These are phyloP conservation scores for Calliopsis andreniformis DNA, from an alignment of 1,140 invertebrate genomes.

Conservation along the genomic window DNA sequence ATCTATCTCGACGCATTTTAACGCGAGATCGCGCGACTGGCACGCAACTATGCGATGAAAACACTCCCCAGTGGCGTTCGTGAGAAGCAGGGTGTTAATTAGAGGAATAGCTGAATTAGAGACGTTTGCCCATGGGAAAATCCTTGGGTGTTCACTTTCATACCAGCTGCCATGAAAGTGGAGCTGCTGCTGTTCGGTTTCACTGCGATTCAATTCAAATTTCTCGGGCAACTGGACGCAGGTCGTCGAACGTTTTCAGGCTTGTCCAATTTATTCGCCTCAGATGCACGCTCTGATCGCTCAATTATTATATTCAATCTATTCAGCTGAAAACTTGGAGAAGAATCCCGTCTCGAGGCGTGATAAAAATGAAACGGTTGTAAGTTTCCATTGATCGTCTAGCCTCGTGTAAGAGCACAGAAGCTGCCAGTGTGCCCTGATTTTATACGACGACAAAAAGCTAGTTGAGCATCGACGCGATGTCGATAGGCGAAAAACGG, in stretches of 20 bases:
- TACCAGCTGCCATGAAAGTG: constrained; percentile 20
- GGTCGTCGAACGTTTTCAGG: too few species aligned
- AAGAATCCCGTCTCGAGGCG: background rate
- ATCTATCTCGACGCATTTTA: background rate
- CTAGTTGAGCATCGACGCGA: background rate
- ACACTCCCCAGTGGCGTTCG: background rate
- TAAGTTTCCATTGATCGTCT: constrained; percentile 2
- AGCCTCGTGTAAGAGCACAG: background rate
- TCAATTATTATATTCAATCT: too few species aligned
- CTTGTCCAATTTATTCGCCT: too few species aligned
- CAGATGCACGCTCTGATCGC: too few species aligned
- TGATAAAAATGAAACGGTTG: background rate
- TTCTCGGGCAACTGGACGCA: background rate
- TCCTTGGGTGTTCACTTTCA: constrained; percentile 28
- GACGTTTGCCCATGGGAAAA: constrained; percentile 10
- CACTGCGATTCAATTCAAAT: constrained; percentile 40
- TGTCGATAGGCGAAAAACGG: constrained; percentile 19
- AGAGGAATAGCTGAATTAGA: constrained; percentile 37
- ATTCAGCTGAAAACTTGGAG: too few species aligned
- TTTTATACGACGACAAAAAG: background rate
- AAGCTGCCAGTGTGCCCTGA: background rate
- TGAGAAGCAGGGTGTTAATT: constrained; percentile 48
- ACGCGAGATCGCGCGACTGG: background rate
- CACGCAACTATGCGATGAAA: constrained; percentile 19
- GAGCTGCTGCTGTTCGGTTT: constrained; percentile 23